Evolutionary conservation across 2,888 invertebrate genomes (phyloP).

Genomic region (Drepanosiphum platanoidis): DNA sequence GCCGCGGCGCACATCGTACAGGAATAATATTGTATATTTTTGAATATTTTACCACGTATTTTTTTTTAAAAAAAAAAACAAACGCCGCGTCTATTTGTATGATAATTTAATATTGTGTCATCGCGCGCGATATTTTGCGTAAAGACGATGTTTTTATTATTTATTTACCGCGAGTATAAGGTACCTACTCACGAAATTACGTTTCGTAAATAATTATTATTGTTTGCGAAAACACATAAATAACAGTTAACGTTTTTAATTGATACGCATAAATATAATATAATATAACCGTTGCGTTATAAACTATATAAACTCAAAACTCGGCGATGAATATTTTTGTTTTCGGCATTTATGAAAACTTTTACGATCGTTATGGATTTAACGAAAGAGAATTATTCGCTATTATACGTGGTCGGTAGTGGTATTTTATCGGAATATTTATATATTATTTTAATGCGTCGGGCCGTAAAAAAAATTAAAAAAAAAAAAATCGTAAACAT

Average conservation of each 20-base stretch:
- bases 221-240: conserved; percentile 1
- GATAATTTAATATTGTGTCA: neutral
- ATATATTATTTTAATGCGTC: no score
- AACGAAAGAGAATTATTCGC: neutral
- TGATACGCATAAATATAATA: conserved; percentile 24
- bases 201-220: conserved; percentile 2
- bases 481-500: no score
- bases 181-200: neutral
- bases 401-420: neutral
- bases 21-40: neutral
- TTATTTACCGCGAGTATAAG: no score
- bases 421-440: neutral
- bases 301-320: neutral
- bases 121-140: neutral
- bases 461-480: no score
- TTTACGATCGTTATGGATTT: conserved; percentile 13
- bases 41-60: neutral
- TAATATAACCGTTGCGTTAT: conserved; percentile 5
- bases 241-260: conserved; percentile 32
- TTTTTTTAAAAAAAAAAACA: neutral
- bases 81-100: neutral
- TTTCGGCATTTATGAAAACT: conserved; percentile 39
- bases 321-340: neutral
- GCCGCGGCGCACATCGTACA: no score
- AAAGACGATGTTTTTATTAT: conserved; percentile 1